These are phyloP conservation scores for Gymnoscopelus braueri DNA, from an alignment of 2,797 vertebrate genomes.

Conservation along the genomic window DNA sequence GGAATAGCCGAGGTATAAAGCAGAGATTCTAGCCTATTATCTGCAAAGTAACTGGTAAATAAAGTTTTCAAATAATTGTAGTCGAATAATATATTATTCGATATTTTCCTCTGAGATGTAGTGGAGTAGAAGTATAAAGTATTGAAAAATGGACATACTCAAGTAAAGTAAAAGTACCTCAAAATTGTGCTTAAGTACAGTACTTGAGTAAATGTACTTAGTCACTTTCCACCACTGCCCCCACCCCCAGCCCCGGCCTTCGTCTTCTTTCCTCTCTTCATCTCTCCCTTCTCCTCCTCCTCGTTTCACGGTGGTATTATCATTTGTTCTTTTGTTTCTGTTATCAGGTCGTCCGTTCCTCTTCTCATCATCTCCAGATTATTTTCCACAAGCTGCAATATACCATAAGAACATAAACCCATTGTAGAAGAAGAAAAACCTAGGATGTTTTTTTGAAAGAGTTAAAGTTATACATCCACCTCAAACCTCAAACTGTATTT, in stretches of 20 bases:
- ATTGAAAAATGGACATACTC: too few species aligned
- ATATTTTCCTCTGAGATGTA: too few species aligned
- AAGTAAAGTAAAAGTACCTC: too few species aligned
- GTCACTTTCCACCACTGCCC: constrained; percentile 8
- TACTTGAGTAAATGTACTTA: constrained; percentile 5
- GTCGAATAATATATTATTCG: too few species aligned
- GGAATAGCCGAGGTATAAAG: too few species aligned
- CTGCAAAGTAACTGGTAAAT: too few species aligned
- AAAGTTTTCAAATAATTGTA: too few species aligned
- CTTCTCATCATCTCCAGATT: constrained; percentile 48
- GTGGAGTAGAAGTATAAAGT: too few species aligned
- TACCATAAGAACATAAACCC: constrained; percentile 32
- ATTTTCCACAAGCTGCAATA: constrained; percentile 80
- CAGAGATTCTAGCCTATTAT: too few species aligned
- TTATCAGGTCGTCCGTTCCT: constrained; percentile 37
- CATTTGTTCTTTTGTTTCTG: constrained; percentile 37
- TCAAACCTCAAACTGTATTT: constrained; percentile 8
- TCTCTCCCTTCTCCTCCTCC: constrained; percentile 17
- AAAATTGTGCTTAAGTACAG: too few species aligned
- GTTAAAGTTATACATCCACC: constrained; percentile 2
- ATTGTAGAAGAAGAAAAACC: not conserved
- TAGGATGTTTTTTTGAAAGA: not conserved
- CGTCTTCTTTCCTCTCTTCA: constrained; percentile 1
- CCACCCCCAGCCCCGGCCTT: constrained; percentile 19
- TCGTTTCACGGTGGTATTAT: constrained; percentile 46